Percentiles rank a stretch among this genome's conserved stretches.
Evolutionary conservation across 2,888 invertebrate genomes (phyloP).

Genomic region (Serripes groenlandicus): DNA sequence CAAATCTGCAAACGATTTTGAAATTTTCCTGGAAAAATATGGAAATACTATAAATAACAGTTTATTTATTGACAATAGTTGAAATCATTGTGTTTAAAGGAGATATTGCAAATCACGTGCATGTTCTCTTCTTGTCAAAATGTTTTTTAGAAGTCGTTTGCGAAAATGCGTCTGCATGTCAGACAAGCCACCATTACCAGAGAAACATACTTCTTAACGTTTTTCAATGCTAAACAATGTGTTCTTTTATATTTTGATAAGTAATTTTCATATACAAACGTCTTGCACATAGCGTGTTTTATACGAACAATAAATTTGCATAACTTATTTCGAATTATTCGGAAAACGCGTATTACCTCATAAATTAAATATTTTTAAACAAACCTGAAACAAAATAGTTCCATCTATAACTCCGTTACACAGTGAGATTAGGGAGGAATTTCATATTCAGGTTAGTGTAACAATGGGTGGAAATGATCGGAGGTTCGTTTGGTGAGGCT

Average conservation of each 20-base stretch:
- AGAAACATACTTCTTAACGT: too few species aligned
- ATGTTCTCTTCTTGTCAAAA: not conserved
- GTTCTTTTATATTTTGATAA: too few species aligned
- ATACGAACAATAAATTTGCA: too few species aligned
- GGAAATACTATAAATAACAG: not conserved
- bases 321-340: too few species aligned
- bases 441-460: too few species aligned
- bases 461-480: not conserved
- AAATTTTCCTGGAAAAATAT: not conserved
- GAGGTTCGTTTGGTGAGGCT: not conserved
- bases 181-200: too few species aligned
- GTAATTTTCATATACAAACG: too few species aligned
- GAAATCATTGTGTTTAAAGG: not conserved
- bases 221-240: too few species aligned
- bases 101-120: not conserved
- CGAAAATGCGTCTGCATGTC: too few species aligned
- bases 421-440: not conserved
- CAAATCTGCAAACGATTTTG: too few species aligned
- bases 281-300: too few species aligned
- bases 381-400: not conserved
- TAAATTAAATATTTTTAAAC: not conserved
- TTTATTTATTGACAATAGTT: not conserved
- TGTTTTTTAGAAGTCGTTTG: too few species aligned
- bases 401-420: not conserved
- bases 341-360: not conserved